Evolutionary conservation across 2,888 invertebrate genomes (phyloP), one percentile per base, ranked within the genome.

Genomic region (Rotaria socialis): DNA sequence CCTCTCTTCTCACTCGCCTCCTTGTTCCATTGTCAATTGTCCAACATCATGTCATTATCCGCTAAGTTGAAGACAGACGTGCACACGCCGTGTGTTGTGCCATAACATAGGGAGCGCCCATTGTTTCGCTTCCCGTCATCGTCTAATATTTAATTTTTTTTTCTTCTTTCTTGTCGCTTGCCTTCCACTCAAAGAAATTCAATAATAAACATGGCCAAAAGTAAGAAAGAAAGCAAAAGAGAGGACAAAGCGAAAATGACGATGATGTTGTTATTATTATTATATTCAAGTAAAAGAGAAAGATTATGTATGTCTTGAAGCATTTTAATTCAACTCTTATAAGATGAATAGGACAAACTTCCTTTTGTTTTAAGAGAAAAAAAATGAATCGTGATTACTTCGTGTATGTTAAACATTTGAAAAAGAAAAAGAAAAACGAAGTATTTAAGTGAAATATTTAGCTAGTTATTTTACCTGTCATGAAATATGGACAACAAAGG

Each of bases 11-110:
- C n/a, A 60, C 58, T 60, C 58, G 11, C 14, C 58, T 60, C 11
- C n/a, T 60, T 60, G 58, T n/a, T 60, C 58, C 14, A 60, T 60
- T 60, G 58, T 60, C 58, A 60, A 60, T 60, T 60, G 58, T 60
- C 58, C 58, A 60, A 60, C 58, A 60, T 60, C 58, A 60, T 60
- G 58, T 60, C 58, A 60, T 60, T 60, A 60, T 60, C 58, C 58
- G 27, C 58, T 60, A 14, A 60, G 58, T 60, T 60, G 58, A 60
- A 60, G 58, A 60, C 58, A 60, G 27, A n/a, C 58, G 24, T 60
- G 58, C 27, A 14, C 58, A 60, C 58, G 58, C 58, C 58, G 58
- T 27, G 58, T 60, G 58, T n/a, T 60, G 58, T 60, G 58, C 58
- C 14, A 60, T 60, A 60, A 60, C 58, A 60, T n/a, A 60, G n/a